Base-by-base conservation (phyloP, 2,888 invertebrate species). In the Cordylochernes scorpioides region DNA sequence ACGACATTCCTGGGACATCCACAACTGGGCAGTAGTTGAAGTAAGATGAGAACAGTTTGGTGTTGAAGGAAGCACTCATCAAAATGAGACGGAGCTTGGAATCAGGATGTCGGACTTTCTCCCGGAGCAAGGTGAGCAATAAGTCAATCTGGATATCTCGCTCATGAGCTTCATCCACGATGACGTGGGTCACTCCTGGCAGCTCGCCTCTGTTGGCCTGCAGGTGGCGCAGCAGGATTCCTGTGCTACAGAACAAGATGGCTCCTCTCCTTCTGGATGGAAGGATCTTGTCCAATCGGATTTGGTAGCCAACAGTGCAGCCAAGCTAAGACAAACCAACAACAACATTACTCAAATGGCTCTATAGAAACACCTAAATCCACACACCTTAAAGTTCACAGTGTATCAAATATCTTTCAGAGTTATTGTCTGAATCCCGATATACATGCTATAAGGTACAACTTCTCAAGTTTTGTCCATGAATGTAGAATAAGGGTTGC, bases 1-100 rank as follows among this genome's bases (percentile, higher is more conserved):
- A 74, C 1, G 78, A 66, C 10, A 80, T 63, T 0, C 91, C 91
- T 1, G 73, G 68, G 5, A 86, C 67, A 58, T 88, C 82, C 40
- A 97, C 65, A 1, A 91, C 72, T 0, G 80, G 77, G 46, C 80
- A 80, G 41, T 70, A 62, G 31, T 75, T 78, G 55, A 91, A 97
- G 55, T 91, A 97, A 14, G 69, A 62, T 0, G 72, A 68, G 55
- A 97, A 97, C 2, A 88, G 59, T 0, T 71, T 65, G 0, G 84
- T 86, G 46, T 97, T 91, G 18, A 97, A 82, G 0, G 94, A 94
- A 6, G 94, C 94, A 0, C 91, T 91, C 94, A 97, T 94, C 16
- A 97, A 67, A 31, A 97, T 72, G 7, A 97, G 67, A 19, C 84
- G 63, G 15, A 97, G 55, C 43, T 91, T 78, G 0, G 82, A 80